A percentile compares a stretch with the other conserved stretches of the same genome.
phyloP scores from a whole-genome alignment of 2,888 invertebrate species.

The Watsonalla cultraria region DNA sequence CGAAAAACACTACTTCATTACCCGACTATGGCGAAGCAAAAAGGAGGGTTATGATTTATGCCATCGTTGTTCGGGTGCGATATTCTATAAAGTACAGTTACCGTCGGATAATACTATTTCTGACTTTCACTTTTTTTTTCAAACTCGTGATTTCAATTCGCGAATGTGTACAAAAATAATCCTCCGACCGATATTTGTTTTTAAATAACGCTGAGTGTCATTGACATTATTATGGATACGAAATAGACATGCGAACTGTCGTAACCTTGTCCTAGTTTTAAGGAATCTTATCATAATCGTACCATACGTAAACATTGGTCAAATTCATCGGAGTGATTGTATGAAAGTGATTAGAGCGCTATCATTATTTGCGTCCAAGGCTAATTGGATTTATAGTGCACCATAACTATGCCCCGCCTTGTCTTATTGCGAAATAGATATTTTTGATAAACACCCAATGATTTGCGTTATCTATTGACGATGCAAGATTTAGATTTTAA shows the following conservation, averaged over 20 bases:
- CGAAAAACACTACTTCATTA: too few relatives aligned
- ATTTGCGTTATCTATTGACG: neutral
- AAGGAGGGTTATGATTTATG: too few relatives aligned
- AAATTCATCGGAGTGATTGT: conserved; percentile 32
- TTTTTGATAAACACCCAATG: neutral
- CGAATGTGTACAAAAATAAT: neutral
- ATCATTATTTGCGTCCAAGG: conserved; percentile 28
- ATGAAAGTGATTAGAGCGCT: conserved; percentile 24
- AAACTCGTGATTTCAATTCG: too few relatives aligned
- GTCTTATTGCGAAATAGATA: conserved; percentile 1
- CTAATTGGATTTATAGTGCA: conserved; percentile 11
- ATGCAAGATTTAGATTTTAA: neutral
- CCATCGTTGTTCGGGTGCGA: too few relatives aligned
- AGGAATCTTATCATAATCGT: conserved; percentile 47
- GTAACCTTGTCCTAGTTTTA: conserved; percentile 56
- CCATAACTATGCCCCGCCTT: neutral
- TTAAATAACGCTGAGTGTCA: conserved; percentile 25
- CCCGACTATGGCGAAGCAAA: too few relatives aligned
- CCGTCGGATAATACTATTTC: too few relatives aligned
- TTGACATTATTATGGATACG: conserved; percentile 56
- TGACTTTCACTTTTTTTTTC: too few relatives aligned
- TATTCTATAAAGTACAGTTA: too few relatives aligned
- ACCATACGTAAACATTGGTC: conserved; percentile 11
- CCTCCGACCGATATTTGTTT: conserved; percentile 1
- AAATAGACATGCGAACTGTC: conserved; percentile 40